Base-by-base conservation (phyloP, 1,140 invertebrate species). In the Aphidius gifuensis region DNA sequence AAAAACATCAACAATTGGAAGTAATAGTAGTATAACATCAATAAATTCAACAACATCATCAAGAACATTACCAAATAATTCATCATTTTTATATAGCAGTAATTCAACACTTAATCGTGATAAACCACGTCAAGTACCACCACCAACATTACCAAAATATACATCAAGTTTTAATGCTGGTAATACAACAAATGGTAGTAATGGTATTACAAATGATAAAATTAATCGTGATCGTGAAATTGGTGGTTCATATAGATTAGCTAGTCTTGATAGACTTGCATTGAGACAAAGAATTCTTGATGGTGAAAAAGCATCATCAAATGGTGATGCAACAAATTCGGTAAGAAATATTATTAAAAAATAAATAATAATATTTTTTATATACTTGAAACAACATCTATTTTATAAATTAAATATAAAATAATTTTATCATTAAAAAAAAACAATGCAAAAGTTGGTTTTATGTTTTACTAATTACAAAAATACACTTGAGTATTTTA, bases 201-300 rank as follows among this genome's bases (percentile, higher is more conserved):
- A 84, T 58, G 74, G 81, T 48, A 76, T 8, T 77, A 67, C 78
- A 69, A 64, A 80, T 69, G 79, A 86, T 64, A 80, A 78, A 49
- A 69, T 80, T 71, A 67, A 77, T 65, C 80, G 83, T 78, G 76
- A 82, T 74, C 70, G 83, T 69, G 79, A 86, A 64, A 80, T 83
- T 48, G 85, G 85, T 38, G 84, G 85, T 64, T 87, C 85, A 45
- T 87, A 87, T 72, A 82, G 86, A 44, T 79, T 89, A 60, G 87
- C 88, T 11, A 89, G 88, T 70, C 80, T 90, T 9, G 89, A 90
- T 70, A 84, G 87, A 68, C 79, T 90, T 64, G 87, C 88, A 16
- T 80, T 88, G 7, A 81, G 89, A 48, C 88, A 90, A 70, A 84
- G 88, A 67, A 85, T 89, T 66, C 85, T 89, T 65, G 88, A 89